Evolutionary conservation across 2,888 invertebrate species (phyloP).

Genomic region (Apodemia zela): DNA sequence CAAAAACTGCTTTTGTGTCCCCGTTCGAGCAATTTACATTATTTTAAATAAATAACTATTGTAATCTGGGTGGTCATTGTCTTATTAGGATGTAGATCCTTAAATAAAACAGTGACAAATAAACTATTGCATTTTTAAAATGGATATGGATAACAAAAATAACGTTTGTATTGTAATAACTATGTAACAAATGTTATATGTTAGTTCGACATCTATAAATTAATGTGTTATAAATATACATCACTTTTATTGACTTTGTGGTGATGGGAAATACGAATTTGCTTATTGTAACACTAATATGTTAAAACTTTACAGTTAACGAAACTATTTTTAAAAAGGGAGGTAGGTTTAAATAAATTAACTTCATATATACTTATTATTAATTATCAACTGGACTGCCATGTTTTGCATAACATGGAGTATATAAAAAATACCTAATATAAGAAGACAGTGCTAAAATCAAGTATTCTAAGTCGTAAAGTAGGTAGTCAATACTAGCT

Average conservation of each 20-base stretch:
- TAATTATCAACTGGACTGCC: conserved; percentile 4
- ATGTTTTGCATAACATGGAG: not conserved
- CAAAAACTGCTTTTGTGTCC: conserved; percentile 46
- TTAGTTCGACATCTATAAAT: conserved; percentile 61
- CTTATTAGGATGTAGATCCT: conserved; percentile 30
- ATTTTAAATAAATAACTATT: conserved; percentile 72
- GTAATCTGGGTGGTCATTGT: conserved; percentile 53
- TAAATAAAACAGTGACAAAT: conserved; percentile 40
- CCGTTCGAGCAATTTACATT: conserved; percentile 64
- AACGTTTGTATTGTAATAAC: conserved; percentile 71
- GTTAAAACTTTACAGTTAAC: conserved; percentile 1
- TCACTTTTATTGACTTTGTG: conserved; percentile 44
- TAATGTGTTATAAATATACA: conserved; percentile 49
- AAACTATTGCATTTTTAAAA: conserved; percentile 78
- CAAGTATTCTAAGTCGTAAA: not conserved
- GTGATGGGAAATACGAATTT: conserved; percentile 33
- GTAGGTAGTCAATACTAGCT: conserved; percentile 8
- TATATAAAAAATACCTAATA: conserved; percentile 4
- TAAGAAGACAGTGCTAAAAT: conserved; percentile 1
- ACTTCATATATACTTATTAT: conserved; percentile 13
- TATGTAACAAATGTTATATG: conserved; percentile 74
- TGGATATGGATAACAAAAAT: conserved; percentile 76
- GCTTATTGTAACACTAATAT: conserved; percentile 29
- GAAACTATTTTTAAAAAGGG: conserved; percentile 10
- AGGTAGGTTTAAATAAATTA: conserved; percentile 16